A percentile compares a stretch with the other conserved stretches of the same genome.
Evolutionary conservation across 2,797 vertebrate genomes (phyloP).

Genomic region (Decapterus maruadsi): DNA sequence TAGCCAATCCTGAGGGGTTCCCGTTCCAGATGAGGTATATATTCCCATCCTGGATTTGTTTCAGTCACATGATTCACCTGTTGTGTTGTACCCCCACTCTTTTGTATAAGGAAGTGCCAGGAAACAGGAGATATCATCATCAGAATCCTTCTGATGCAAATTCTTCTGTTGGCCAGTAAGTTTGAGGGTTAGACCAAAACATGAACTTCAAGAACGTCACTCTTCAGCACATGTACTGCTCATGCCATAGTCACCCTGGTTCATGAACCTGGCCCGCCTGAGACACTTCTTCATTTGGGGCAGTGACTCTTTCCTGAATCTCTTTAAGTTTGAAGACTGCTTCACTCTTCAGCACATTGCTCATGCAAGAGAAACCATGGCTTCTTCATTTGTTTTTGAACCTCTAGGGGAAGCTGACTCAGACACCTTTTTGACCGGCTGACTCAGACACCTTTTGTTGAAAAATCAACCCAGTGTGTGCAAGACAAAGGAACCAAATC

Average conservation of each 20-base stretch:
- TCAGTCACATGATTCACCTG: background rate
- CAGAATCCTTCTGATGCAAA: background rate
- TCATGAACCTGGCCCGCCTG: background rate
- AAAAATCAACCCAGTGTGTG: background rate
- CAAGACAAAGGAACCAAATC: slow-evolving; percentile 8
- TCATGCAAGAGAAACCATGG: no score
- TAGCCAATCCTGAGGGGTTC: background rate
- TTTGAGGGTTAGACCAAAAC: background rate
- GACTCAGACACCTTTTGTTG: background rate
- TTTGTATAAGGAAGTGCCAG: no score
- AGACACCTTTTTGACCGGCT: background rate
- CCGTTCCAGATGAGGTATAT: background rate
- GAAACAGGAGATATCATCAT: slow-evolving; percentile 11
- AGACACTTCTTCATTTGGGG: background rate
- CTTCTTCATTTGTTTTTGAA: no score
- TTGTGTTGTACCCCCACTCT: no score
- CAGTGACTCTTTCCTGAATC: background rate
- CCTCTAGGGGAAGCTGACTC: background rate
- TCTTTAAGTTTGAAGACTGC: no score
- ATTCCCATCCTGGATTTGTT: background rate
- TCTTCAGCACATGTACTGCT: no score
- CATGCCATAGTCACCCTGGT: background rate
- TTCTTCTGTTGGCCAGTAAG: background rate
- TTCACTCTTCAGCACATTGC: no score
- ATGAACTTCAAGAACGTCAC: background rate